Conservation (phyloP, 2,888 invertebrate genomes). For the Sialis fuliginosa region DNA sequence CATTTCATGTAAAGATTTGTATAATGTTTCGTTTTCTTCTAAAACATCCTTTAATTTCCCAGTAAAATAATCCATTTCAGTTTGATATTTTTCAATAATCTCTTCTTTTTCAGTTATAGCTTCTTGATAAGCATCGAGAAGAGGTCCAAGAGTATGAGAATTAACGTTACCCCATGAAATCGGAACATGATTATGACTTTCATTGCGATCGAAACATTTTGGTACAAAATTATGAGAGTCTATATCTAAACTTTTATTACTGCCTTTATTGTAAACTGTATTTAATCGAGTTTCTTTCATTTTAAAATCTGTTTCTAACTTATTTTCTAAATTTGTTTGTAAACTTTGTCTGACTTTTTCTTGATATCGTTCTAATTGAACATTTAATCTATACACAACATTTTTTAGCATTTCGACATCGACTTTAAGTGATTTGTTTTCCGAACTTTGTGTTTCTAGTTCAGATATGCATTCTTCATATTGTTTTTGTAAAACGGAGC, state of each 20-base stretch:
- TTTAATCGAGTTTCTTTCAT: constrained; percentile 9
- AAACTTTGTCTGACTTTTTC: constrained; percentile 30
- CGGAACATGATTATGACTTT: constrained; percentile 25
- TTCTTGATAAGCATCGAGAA: constrained; percentile 65
- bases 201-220: constrained; percentile 15
- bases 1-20: constrained; percentile 14
- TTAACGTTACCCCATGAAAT: constrained; percentile 36
- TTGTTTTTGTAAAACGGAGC: constrained; percentile 22
- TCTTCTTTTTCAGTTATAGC: constrained; percentile 57
- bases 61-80: constrained; percentile 50
- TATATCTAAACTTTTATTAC: constrained; percentile 13
- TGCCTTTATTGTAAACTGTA: constrained; percentile 1
- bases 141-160: constrained; percentile 47
- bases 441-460: constrained; percentile 16
- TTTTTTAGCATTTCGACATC: constrained; percentile 61
- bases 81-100: constrained; percentile 49
- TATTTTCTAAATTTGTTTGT: not conserved
- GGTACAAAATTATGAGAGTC: constrained; percentile 4
- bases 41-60: constrained; percentile 52
- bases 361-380: constrained; percentile 61
- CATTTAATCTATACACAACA: constrained; percentile 58
- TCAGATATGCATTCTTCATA: constrained; percentile 32
- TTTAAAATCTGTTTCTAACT: not conserved
- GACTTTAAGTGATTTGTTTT: constrained; percentile 36
- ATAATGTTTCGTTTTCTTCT: constrained; percentile 48